Evolutionary conservation across 2,888 invertebrate species (phyloP).

Genomic region (Eilema griseolum): DNA sequence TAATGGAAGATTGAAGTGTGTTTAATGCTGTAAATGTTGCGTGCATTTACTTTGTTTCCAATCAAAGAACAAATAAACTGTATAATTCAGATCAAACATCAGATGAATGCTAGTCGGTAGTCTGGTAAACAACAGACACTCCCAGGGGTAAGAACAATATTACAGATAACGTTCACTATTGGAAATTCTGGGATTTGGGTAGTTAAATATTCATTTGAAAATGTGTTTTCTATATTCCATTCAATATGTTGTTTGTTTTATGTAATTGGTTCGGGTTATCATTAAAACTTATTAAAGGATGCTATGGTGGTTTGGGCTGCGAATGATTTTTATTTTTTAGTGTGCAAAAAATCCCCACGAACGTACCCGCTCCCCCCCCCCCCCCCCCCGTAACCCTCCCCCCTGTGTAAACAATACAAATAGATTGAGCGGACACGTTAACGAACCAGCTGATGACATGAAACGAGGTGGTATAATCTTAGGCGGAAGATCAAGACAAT

Average conservation of each 20-base stretch:
- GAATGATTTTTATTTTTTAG: no score
- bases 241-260: neutral
- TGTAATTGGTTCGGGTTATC: neutral
- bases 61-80: constrained; percentile 17
- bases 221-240: neutral
- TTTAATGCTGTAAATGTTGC: neutral
- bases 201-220: neutral
- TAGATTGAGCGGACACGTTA: no score
- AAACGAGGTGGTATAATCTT: no score
- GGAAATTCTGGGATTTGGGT: neutral
- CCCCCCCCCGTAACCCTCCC: no score
- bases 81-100: constrained; percentile 16
- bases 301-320: no score
- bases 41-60: constrained; percentile 1
- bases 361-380: no score
- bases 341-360: no score
- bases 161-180: constrained; percentile 18
- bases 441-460: no score
- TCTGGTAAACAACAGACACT: constrained; percentile 13
- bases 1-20: neutral
- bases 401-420: no score
- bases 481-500: no score
- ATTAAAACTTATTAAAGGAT: neutral
- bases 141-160: constrained; percentile 23
- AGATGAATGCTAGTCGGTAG: constrained; percentile 19